phyloP scores from a whole-genome alignment of 1,140 invertebrate species.

The Formica selysi region DNA sequence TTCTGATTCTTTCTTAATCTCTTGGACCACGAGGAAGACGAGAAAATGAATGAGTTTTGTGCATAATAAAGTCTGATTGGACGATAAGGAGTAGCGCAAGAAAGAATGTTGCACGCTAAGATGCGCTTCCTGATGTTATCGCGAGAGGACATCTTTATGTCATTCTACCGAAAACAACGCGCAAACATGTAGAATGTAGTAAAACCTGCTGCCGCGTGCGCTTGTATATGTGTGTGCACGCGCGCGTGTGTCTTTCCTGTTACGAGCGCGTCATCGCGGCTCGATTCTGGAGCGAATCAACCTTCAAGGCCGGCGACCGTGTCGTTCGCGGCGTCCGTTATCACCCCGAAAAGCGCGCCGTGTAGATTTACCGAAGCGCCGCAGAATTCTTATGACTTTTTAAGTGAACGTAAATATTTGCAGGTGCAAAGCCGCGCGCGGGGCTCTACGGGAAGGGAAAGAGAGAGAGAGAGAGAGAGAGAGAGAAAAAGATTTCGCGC shows the following conservation, averaged over 20 bases:
- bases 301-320: conserved; percentile 36
- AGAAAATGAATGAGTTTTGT: background rate
- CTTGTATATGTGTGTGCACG: background rate
- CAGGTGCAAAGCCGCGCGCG: conserved; percentile 60
- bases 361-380: conserved; percentile 66
- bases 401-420: conserved; percentile 75
- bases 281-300: background rate
- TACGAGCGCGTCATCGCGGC: background rate
- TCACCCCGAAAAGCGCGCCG: conserved; percentile 27
- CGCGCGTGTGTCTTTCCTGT: background rate
- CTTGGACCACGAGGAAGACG: background rate
- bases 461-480: background rate
- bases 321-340: conserved; percentile 41
- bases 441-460: background rate
- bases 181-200: conserved; percentile 17
- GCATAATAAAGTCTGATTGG: conserved; percentile 36
- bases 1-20: background rate
- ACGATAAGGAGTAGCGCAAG: background rate
- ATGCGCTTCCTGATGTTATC: background rate
- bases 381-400: conserved; percentile 70
- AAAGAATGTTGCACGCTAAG: background rate
- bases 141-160: conserved; percentile 18
- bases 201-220: background rate
- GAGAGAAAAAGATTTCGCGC: conserved; percentile 19
- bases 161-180: conserved; percentile 13